A percentile compares a stretch with the other conserved stretches of the same genome.
phyloP scores from a whole-genome alignment of 2,888 invertebrate genomes.

The Netelia fuscicornis region DNA sequence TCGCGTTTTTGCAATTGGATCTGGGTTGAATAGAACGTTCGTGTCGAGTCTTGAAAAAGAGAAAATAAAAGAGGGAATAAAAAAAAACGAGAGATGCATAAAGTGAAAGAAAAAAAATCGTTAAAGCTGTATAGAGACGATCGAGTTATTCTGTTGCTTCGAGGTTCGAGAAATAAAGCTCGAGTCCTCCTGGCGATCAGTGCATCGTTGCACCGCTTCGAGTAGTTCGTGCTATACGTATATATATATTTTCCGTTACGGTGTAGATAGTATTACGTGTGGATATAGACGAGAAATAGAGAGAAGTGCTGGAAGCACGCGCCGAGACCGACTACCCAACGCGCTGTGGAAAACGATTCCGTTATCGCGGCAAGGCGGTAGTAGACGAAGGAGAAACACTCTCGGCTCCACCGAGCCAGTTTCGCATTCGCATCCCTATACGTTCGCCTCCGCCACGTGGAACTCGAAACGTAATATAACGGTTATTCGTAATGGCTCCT shows the following conservation, averaged over 20 bases:
- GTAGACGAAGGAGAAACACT: conserved; percentile 23
- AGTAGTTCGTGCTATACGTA: conserved; percentile 10
- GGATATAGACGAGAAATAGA: not conserved
- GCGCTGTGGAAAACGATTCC: conserved; percentile 59
- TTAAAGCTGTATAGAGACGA: conserved; percentile 50
- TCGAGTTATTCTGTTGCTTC: conserved; percentile 54
- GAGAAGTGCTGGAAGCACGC: conserved; percentile 30
- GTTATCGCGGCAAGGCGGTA: conserved; percentile 53
- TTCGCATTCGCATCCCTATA: conserved; percentile 47
- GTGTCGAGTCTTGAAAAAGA: not conserved
- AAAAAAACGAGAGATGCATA: conserved; percentile 20
- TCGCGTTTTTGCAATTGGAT: conserved; percentile 11
- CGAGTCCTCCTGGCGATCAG: conserved; percentile 37
- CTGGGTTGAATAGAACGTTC: too few species aligned
- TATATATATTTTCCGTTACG: not conserved
- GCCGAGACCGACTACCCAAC: conserved; percentile 39
- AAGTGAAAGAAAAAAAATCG: conserved; percentile 1
- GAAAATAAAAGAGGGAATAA: conserved; percentile 18
- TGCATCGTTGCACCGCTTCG: conserved; percentile 17
- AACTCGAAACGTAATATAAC: conserved; percentile 48
- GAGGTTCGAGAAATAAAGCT: not conserved
- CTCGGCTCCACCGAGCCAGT: conserved; percentile 16
- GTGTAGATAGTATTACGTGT: too few species aligned
- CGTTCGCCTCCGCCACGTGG: conserved; percentile 50
- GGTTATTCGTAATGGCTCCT: conserved; percentile 58